Percentiles rank a stretch among this genome's conserved stretches.
phyloP scores from a whole-genome alignment of 2,797 vertebrate species.

The Melanotaenia pygmaea region DNA sequence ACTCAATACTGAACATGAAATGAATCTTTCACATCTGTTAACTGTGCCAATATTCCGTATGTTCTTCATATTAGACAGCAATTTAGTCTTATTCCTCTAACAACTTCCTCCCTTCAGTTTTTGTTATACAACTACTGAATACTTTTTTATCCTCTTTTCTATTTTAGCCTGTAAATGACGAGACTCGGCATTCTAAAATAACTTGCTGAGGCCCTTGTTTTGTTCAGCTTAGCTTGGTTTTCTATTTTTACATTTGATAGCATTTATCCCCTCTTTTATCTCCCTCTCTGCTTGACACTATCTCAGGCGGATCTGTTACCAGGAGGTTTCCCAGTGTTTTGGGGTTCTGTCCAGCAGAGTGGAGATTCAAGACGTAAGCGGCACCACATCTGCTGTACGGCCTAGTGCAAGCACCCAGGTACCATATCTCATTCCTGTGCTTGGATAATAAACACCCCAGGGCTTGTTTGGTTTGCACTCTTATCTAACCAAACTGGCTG shows the following conservation, averaged over 20 bases:
- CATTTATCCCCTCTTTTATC: background rate
- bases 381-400: conserved; percentile 91
- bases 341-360: conserved; percentile 96
- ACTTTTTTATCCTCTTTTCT: background rate
- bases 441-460: conserved; percentile 32
- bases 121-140: conserved; percentile 1
- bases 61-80: conserved; percentile 26
- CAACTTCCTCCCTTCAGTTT: background rate
- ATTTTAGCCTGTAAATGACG: background rate
- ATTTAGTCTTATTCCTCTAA: conserved; percentile 9
- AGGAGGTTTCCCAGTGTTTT: conserved; percentile 97
- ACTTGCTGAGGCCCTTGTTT: conserved; percentile 12
- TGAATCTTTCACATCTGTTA: conserved; percentile 5
- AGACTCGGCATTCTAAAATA: conserved; percentile 15
- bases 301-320: conserved; percentile 96
- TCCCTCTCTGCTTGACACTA: background rate
- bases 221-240: conserved; percentile 16
- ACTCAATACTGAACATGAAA: background rate
- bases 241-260: conserved; percentile 15
- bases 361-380: conserved; percentile 95
- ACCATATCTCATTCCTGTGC: conserved; percentile 12
- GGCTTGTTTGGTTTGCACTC: conserved; percentile 44
- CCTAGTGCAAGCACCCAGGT: conserved; percentile 99
- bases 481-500: conserved; percentile 34
- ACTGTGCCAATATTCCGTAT: conserved; percentile 9